Evolutionary conservation across 2,888 invertebrate genomes (phyloP).

Genomic region (Zootermopsis nevadensis): DNA sequence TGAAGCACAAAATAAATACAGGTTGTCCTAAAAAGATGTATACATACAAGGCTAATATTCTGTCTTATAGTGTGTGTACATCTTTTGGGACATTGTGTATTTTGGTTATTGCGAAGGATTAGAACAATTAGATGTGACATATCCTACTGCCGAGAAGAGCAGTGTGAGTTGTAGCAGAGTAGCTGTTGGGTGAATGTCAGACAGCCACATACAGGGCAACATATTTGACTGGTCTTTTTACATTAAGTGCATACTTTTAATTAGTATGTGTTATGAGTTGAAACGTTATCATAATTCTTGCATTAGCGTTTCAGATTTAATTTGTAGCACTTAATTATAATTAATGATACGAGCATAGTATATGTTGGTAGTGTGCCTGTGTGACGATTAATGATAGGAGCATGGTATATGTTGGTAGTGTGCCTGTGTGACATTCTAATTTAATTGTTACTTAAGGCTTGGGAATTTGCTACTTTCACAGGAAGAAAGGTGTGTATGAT

Average conservation of each 20-base stretch:
- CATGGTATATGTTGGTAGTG: neutral
- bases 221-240: neutral
- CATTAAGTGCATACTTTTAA: neutral
- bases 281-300: neutral
- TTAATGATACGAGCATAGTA: neutral
- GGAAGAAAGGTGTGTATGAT: neutral
- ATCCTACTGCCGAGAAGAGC: neutral
- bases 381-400: neutral
- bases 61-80: too few relatives aligned
- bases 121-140: slow-evolving; percentile 11
- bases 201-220: slow-evolving; percentile 21
- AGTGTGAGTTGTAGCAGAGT: neutral
- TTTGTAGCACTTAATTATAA: neutral
- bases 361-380: slow-evolving; percentile 9
- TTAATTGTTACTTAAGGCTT: neutral
- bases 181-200: neutral
- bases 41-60: too few relatives aligned
- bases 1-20: too few relatives aligned
- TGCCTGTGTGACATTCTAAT: slow-evolving; percentile 26
- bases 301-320: neutral
- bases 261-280: neutral
- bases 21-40: too few relatives aligned
- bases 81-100: too few relatives aligned
- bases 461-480: neutral
- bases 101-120: neutral